Base-by-base conservation (phyloP, 2,888 invertebrate species). In the Cyclophora punctaria region DNA sequence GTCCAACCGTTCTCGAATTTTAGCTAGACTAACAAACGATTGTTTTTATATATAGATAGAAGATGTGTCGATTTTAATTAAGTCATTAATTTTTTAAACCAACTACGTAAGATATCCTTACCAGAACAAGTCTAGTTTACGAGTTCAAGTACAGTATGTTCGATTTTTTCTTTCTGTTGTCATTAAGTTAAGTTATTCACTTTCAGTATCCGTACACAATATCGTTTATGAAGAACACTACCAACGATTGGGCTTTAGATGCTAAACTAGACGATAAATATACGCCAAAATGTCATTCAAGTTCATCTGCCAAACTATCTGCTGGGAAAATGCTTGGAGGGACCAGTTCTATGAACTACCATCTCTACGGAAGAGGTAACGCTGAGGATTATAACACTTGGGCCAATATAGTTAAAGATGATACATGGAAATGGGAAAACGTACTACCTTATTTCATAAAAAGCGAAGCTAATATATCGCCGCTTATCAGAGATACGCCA, bases 311-410 rank as follows among this genome's bases (percentile, higher is more conserved):
- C 56, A 20, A 58, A 34, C 48, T 66, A 51, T 61, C 91, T 4
- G 78, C 90, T 40, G 93, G 93, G 0, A 92, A 91, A 62, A 80
- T 90, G 60, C 73, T 91, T 58, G 91, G 91, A 44, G 91, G 91
- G 1, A 78, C 81, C 1, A 90, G 90, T 35, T 75, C 80, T 0
- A 63, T 89, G 3, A 90, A 90, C 63, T 88, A 80, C 42, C 85
- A 90, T 76, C 69, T 89, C 44, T 90, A 90, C 55, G 73, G 89
- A 1, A 80, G 89, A 35, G 91, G 90, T 0, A 60, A 64, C 1
- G 48, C 20, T 3, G 49, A 51, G n/a, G 63, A 62, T 41, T 65
- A 56, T 35, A 87, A 90, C 58, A 90, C 82, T 50, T 91, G 91
- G 91, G 81, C 80, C 3, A 60, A 61, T 1, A 50, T 57, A 3